phyloP scores from a whole-genome alignment of 2,888 invertebrate species.

The Camponotus fellah region DNA sequence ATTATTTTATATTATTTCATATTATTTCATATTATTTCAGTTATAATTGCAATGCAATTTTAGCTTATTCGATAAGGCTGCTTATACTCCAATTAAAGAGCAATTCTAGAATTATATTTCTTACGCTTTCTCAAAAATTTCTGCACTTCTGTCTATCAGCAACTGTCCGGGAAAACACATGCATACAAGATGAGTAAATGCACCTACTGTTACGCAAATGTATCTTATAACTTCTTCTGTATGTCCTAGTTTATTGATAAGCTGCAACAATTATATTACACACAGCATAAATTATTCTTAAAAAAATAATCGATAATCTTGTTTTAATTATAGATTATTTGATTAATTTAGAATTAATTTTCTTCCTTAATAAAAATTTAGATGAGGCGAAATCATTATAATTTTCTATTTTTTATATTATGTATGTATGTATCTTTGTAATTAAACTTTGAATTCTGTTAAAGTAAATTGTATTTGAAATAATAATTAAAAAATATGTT shows the following conservation, averaged over 20 bases:
- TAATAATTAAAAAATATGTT: not conserved
- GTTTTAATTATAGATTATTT: not conserved
- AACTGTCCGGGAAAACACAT: slow-evolving; percentile 41
- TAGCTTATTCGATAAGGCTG: not conserved
- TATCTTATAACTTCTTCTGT: slow-evolving; percentile 17
- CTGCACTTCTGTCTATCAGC: slow-evolving; percentile 7
- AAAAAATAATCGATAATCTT: not conserved
- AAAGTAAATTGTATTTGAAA: not conserved
- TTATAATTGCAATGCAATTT: not conserved
- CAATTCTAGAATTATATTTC: not conserved
- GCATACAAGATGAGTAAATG: not conserved
- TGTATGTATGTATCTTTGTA: not conserved
- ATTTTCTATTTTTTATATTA: not conserved
- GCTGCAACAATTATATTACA: slow-evolving; percentile 6
- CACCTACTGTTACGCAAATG: not conserved
- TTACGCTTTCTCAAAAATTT: slow-evolving; percentile 26
- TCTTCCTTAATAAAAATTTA: not conserved
- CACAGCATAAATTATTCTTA: not conserved
- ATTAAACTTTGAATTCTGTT: not conserved
- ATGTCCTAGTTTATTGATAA: slow-evolving; percentile 5
- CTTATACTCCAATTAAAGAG: not conserved
- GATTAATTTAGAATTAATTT: not conserved
- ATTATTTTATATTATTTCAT: too few relatives aligned
- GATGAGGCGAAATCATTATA: not conserved
- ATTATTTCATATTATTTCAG: too few relatives aligned